Base-by-base conservation (phyloP, 2,888 invertebrate genomes). In the Sinhomidia bicolor region DNA sequence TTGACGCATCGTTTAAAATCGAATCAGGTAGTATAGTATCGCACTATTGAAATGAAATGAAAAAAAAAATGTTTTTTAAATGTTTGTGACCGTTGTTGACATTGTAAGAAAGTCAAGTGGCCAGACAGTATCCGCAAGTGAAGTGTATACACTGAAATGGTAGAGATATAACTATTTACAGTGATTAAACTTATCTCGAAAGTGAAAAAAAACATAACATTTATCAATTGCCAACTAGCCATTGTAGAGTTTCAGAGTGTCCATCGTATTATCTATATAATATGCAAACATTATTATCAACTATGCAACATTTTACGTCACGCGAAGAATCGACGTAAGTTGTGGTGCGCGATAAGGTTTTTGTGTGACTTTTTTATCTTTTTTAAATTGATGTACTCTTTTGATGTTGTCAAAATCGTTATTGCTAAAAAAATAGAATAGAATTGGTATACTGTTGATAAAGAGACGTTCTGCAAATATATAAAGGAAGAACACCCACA, bases 31-130 rank as follows among this genome's bases (percentile, higher is more conserved):
- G n/a, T 65, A 26, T 29, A 7, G n/a, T 65, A 26, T 60, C 26
- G 26, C 26, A 26, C 9, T 32, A 14, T 5, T 36, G 7, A 17
- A 54, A 14, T 17, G n/a, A 14, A 54, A 54, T 2, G 10, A n/a
- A n/a, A n/a, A 10, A 10, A 10, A 14, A 47, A 47, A 10, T 14
- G 47, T 54, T 54, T 54, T 17, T 54, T 2, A 54, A 47, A 54
- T 5, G 54, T 36, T 36, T 36, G 7, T 54, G 54, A 17, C 20
- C 7, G 9, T 5, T 23, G 57, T 57, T 20, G 20, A 23, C 57
- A 57, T 57, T 57, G 17, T 4, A 57, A 57, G 57, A 57, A 57
- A 57, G 57, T 57, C 57, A 57, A 57, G 57, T 57, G 20, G 9
- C 20, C 20, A 20, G 4, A 57, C 7, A 3, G 20, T 10, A n/a